Evolutionary conservation across 1,140 invertebrate genomes (phyloP).

Genomic region (Stegodyphus dumicola): DNA sequence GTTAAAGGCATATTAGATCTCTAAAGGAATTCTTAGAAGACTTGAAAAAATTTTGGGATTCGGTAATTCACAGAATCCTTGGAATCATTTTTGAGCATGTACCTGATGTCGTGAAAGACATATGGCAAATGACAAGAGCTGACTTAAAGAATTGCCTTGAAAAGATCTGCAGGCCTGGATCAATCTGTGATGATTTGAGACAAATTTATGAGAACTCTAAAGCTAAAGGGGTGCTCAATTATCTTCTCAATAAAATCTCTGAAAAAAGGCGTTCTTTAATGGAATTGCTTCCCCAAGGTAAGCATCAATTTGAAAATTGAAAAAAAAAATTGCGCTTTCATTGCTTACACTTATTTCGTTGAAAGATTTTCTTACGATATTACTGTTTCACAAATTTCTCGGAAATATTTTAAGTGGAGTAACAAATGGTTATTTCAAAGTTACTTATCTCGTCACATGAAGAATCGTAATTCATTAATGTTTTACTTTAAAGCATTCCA

Average conservation of each 20-base stretch:
- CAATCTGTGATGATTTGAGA: constrained; percentile 9
- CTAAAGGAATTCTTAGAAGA: too few species aligned
- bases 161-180: background rate
- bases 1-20: too few species aligned
- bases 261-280: background rate
- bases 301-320: background rate
- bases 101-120: background rate
- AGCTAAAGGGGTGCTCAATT: background rate
- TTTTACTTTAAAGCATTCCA: too few species aligned
- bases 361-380: too few species aligned
- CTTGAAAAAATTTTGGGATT: too few species aligned
- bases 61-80: background rate
- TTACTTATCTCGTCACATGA: too few species aligned
- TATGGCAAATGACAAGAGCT: background rate
- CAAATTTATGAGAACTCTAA: background rate
- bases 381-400: too few species aligned
- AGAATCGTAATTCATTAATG: too few species aligned
- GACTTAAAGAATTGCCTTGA: background rate
- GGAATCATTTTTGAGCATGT: background rate
- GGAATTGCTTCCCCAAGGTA: background rate
- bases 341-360: too few species aligned
- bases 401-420: too few species aligned
- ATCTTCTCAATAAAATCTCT: background rate
- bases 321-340: too few species aligned
- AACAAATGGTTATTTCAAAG: too few species aligned